Evolutionary conservation across 2,797 vertebrate species (phyloP).

Genomic region (Geotrypetes seraphini): DNA sequence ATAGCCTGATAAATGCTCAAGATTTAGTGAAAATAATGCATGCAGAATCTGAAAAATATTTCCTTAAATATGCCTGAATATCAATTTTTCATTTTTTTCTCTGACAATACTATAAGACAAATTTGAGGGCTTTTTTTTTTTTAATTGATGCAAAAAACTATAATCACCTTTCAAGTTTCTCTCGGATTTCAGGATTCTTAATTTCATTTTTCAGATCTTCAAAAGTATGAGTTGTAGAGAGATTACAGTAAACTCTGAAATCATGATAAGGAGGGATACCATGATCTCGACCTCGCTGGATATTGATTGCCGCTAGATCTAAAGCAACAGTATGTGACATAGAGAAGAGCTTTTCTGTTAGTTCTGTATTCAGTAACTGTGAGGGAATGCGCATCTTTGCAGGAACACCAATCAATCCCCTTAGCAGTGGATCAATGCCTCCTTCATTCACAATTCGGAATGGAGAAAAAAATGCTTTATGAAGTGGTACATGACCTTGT

Average conservation of each 20-base stretch:
- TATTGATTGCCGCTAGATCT: conserved; percentile 93
- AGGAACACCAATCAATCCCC: conserved; percentile 85
- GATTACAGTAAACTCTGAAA: conserved; percentile 91
- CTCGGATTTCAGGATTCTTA: conserved; percentile 75
- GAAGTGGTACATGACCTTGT: conserved; percentile 86
- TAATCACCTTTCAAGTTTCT: conserved; percentile 84
- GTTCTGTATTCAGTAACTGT: conserved; percentile 87
- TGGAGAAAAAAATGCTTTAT: conserved; percentile 95
- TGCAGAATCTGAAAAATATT: too few relatives aligned
- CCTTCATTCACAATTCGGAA: conserved; percentile 95
- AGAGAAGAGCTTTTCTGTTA: conserved; percentile 91
- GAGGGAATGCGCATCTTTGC: conserved; percentile 91
- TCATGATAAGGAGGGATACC: conserved; percentile 94
- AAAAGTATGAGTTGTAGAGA: conserved; percentile 77
- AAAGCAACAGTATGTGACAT: conserved; percentile 93
- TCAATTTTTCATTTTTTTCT: too few relatives aligned
- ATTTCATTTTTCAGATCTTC: conserved; percentile 93
- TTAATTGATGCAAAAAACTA: too few relatives aligned
- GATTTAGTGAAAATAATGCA: too few relatives aligned
- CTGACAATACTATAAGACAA: too few relatives aligned
- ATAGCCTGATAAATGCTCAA: too few relatives aligned
- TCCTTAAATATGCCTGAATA: too few relatives aligned
- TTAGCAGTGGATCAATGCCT: conserved; percentile 89
- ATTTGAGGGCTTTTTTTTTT: too few relatives aligned
- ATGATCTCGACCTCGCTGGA: conserved; percentile 91